Conservation (phyloP, 2,797 vertebrate genomes). For the Danio aesculapii region DNA sequence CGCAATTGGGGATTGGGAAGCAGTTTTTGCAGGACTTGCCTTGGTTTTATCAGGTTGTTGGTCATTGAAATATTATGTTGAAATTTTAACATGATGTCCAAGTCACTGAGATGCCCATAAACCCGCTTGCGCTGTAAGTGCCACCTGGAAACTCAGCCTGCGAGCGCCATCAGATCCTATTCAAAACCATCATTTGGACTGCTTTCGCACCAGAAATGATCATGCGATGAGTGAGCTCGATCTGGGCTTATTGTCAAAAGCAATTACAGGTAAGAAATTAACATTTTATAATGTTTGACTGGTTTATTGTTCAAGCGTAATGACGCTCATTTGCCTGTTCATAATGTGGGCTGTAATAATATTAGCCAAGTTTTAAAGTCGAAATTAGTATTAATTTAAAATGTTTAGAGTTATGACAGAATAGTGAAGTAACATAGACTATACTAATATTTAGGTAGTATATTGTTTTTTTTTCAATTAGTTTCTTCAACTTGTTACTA, state of each 20-base stretch:
- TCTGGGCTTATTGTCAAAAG: constrained; percentile 74
- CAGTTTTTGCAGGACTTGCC: constrained; percentile 48
- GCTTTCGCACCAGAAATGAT: constrained; percentile 71
- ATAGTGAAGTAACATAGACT: constrained; percentile 4
- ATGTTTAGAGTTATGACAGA: neutral
- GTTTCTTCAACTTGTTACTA: neutral
- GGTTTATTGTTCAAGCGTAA: neutral
- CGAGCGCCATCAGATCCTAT: constrained; percentile 37
- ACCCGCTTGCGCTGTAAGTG: constrained; percentile 63
- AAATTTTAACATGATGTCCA: constrained; percentile 51
- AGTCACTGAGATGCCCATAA: constrained; percentile 67
- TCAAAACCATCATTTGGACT: constrained; percentile 66
- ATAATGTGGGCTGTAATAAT: neutral
- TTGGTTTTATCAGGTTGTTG: constrained; percentile 4
- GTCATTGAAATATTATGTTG: constrained; percentile 39
- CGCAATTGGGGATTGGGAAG: constrained; percentile 26
- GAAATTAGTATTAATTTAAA: neutral
- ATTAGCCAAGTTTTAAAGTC: constrained; percentile 10
- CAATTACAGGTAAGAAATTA: constrained; percentile 77
- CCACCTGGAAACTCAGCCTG: constrained; percentile 74
- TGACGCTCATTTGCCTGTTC: neutral
- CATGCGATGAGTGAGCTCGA: constrained; percentile 84
- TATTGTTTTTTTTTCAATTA: neutral
- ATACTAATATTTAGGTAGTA: neutral
- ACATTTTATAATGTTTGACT: constrained; percentile 15